These are phyloP conservation scores for Dryococelus australis DNA, from an alignment of 2,888 invertebrate genomes.

Conservation along the genomic window DNA sequence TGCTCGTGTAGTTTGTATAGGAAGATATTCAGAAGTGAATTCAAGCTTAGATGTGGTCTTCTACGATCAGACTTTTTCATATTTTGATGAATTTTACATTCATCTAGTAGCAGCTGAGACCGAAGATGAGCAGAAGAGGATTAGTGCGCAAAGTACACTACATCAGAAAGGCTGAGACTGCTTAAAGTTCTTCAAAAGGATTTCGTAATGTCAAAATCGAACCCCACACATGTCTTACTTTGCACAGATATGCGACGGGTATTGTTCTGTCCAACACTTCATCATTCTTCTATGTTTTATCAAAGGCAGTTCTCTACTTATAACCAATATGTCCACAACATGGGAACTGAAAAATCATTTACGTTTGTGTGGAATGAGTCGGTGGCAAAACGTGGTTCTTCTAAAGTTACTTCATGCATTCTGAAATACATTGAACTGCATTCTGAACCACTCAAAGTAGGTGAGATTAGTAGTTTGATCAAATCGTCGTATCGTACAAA, in stretches of 20 bases:
- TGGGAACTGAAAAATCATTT: not conserved
- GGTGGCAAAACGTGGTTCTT: no score
- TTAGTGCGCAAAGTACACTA: not conserved
- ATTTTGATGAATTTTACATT: no score
- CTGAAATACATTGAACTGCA: no score
- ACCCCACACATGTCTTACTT: not conserved
- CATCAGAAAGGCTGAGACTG: constrained; percentile 10
- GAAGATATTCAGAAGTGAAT: not conserved
- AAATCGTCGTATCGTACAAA: not conserved
- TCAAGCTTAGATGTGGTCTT: no score
- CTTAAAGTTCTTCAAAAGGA: not conserved
- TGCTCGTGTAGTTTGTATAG: not conserved
- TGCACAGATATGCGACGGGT: not conserved
- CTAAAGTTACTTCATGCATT: no score
- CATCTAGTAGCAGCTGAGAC: no score
- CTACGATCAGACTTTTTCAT: no score
- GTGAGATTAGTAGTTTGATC: not conserved
- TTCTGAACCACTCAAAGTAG: not conserved
- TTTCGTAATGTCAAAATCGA: not conserved
- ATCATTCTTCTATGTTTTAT: not conserved
- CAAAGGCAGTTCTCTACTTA: not conserved
- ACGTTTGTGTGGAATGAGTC: no score
- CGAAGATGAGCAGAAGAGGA: no score
- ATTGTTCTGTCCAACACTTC: constrained; percentile 4
- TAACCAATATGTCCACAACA: not conserved